Evolutionary conservation across 2,797 vertebrate species (phyloP), one percentile per base, ranked within the genome.

Genomic region (Threskiornis aethiopicus): DNA sequence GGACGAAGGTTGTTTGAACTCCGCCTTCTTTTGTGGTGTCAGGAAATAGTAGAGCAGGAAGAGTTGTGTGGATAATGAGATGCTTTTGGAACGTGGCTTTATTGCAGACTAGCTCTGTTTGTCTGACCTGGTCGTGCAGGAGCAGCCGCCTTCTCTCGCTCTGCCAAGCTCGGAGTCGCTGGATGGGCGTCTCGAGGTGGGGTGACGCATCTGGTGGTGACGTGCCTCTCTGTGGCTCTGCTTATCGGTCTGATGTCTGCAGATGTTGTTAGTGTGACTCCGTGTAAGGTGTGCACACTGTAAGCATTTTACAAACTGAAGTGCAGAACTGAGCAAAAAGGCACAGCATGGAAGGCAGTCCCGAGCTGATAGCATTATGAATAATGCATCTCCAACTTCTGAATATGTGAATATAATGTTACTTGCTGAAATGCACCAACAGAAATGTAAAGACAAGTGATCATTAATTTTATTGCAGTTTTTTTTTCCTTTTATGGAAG

Each of bases 401-500:
- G 87, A 81, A 58, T 67, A 65, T 1, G 15, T 46, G 87, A 55
- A 26, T 78, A 14, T 90, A 91, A 86, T 91, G 87, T 93, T 51
- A 85, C 75, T 96, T 91, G 87, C 76, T 91, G 94, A 95, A 97
- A 92, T 88, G 84, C 75, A 94, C 61, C 84, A 84, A 90, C 72
- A 96, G 73, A 94, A 96, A 92, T 71, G 75, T 96, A 96, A 97
- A 95, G 91, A 93, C 54, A 41, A 88, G 42, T 13, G 11, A 65
- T 80, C 86, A 75, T 96, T 90, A 89, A 90, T 96, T 94, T 94
- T 93, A 90, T 58, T 85, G 67, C 66, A 70, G 0, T 0, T 5
- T 58, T 83, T 67, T 67, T 84, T 66, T 57, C 93, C 95, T 96
- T 95, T 92, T 90, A 94, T 96, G 94, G 88, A 92, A 91, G 46